Base-by-base conservation (phyloP, 2,797 vertebrate species). In the Xyrichtys novacula region DNA sequence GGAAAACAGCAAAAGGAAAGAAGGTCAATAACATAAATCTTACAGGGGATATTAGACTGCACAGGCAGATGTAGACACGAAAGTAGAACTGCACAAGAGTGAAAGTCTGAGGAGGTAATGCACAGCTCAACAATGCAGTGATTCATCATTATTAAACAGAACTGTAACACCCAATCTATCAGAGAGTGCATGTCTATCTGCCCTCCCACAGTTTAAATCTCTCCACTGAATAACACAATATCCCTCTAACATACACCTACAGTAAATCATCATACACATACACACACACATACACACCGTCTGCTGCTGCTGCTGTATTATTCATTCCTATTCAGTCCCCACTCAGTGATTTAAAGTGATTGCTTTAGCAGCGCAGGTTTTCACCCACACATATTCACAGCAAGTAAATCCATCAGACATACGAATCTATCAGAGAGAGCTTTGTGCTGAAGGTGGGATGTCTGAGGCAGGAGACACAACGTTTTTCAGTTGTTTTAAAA, bases 141-240 rank as follows among this genome's bases (percentile, higher is more conserved):
- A 86, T 90, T 75, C 63, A 56, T 91, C 80, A 84, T 59, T 71
- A 84, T 86, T 85, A 85, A 71, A 55, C 26, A 16, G 34, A 69
- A 82, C 70, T 62, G 36, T 59, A 84, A 85, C 86, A 90, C 76
- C 68, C 59, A 74, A 86, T 91, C 73, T 48, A 74, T 92, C 86
- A 89, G 29, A 53, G 38, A 32, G 47, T 74, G 70, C 50, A 55
- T 57, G 34, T 65, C 66, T 75, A 80, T 66, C 50, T 17, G 25
- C 53, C 69, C 66, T 79, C 69, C 80, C 78, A 66, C 65, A 65
- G 70, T 71, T 80, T 67, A 62, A 72, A 74, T 76, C 74, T 68
- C 68, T 64, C 69, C n/a, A 8, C 43, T 78, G 70, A 78, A 69
- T 74, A 66, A 65, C 65, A 68, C 64, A 57, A 61, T 71, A 78